Percentiles rank a stretch among this genome's conserved stretches.
phyloP scores from a whole-genome alignment of 1,140 invertebrate species.

The Drosophila pallidifrons region DNA sequence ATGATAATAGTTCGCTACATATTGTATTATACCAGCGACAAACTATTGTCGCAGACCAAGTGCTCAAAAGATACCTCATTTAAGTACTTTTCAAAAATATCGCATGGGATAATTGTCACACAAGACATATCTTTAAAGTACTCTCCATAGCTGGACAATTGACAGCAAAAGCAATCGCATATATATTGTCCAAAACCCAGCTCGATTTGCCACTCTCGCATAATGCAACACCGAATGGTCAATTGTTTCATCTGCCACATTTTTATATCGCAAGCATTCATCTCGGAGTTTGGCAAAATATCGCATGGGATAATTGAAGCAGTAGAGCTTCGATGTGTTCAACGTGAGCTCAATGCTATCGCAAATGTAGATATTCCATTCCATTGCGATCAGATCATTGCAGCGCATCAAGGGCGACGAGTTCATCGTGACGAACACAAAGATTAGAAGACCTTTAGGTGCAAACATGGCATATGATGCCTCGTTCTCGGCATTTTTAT shows the following conservation, averaged over 20 bases:
- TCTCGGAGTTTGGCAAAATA: constrained; percentile 16
- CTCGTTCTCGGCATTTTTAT: background rate
- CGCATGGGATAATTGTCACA: too few relatives aligned
- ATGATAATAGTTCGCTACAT: background rate
- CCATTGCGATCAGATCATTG: background rate
- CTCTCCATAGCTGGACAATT: too few relatives aligned
- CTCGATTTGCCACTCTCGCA: background rate
- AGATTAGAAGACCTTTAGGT: background rate
- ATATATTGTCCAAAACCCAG: too few relatives aligned
- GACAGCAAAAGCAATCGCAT: too few relatives aligned
- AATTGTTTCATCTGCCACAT: background rate
- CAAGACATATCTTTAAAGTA: too few relatives aligned
- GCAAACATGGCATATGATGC: constrained; percentile 11
- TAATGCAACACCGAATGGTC: constrained; percentile 25
- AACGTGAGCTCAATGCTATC: background rate
- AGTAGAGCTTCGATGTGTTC: background rate
- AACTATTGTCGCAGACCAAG: too few relatives aligned
- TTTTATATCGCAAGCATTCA: background rate
- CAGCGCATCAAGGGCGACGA: constrained; percentile 14
- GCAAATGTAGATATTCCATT: background rate
- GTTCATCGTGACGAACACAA: constrained; percentile 26
- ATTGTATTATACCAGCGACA: background rate
- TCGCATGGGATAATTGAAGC: constrained; percentile 9
- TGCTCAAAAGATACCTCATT: too few relatives aligned
- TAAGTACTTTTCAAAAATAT: too few relatives aligned